Base-by-base conservation (phyloP, 2,888 invertebrate genomes). In the Bhutanitis thaidina region DNA sequence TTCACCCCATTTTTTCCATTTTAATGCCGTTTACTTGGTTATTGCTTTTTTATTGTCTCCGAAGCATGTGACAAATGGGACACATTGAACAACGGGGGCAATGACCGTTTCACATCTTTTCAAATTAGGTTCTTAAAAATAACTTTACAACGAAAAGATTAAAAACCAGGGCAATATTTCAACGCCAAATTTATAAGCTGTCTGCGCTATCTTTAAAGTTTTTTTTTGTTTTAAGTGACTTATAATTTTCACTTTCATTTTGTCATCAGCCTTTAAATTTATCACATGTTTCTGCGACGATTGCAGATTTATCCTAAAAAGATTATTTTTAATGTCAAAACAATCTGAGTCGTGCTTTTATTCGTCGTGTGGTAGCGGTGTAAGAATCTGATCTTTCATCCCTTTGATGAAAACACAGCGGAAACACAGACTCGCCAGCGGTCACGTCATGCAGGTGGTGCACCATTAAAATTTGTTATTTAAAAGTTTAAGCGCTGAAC, bases 81-180 rank as follows among this genome's bases (percentile, higher is more conserved):
- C 64, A 61, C 60, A 62, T 62, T 71, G 67, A 70, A 67, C 63
- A 65, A 62, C 64, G 67, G 57, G 74, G 69, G 59, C 74, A 74
- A 69, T 60, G 74, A 75, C 75, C 74, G 64, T 32, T 67, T 66
- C 59, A 60, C 61, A 52, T 43, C 47, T 67, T 69, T 60, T 66
- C 59, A 58, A 77, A 68, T 72, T 70, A 71, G 71, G 8, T 27
- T 8, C 8, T 8, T 60, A 59, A 67, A 69, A 70, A 65, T 63
- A 59, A 56, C 61, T 69, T 70, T 71, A 62, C 67, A 71, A 64
- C 59, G 63, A 63, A 68, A 62, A 66, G 70, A 77, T 77, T 75
- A 76, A 74, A 60, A 61, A 63, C 57, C 60, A 56, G 61, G 57
- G 62, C 60, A 67, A 70, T 71, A 70, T 72, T 69, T 75, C 71